Conservation (phyloP, 2,113 vertebrate genomes). For the Micromys minutus region DNA sequence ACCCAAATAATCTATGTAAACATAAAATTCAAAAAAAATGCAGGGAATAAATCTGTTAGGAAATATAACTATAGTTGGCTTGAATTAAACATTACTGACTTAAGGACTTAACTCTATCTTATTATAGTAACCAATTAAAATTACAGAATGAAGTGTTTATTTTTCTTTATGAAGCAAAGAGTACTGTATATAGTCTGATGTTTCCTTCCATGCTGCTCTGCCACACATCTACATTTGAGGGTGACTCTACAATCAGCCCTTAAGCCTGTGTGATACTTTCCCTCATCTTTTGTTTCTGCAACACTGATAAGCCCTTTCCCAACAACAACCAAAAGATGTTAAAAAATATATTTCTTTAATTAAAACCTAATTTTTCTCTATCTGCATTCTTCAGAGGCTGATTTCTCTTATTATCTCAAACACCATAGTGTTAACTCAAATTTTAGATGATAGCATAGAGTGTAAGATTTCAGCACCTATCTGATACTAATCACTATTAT, state of each 20-base stretch:
- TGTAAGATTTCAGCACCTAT: constrained; percentile 34
- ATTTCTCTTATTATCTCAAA: constrained; percentile 55
- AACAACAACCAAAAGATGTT: constrained; percentile 18
- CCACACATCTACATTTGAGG: not conserved
- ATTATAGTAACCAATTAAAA: not conserved
- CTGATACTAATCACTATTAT: constrained; percentile 54
- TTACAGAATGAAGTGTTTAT: not conserved
- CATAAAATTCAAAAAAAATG: not conserved
- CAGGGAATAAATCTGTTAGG: not conserved
- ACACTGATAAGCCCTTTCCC: constrained; percentile 13
- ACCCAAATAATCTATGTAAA: constrained; percentile 10
- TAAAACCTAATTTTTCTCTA: constrained; percentile 43
- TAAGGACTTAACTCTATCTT: not conserved
- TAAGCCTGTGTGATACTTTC: not conserved
- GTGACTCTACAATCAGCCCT: not conserved
- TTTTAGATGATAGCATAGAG: constrained; percentile 26
- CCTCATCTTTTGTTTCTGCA: not conserved
- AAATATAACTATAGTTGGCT: not conserved
- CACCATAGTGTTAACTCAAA: not conserved
- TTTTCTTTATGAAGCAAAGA: constrained; percentile 3
- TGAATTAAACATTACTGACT: not conserved
- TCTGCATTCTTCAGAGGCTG: constrained; percentile 30
- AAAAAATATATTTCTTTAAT: not conserved
- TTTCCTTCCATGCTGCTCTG: not conserved
- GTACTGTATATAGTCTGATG: not conserved